Evolutionary conservation across 2,888 invertebrate species (phyloP), one percentile per base, ranked within the genome.

Genomic region (Aporophyla nigra): DNA sequence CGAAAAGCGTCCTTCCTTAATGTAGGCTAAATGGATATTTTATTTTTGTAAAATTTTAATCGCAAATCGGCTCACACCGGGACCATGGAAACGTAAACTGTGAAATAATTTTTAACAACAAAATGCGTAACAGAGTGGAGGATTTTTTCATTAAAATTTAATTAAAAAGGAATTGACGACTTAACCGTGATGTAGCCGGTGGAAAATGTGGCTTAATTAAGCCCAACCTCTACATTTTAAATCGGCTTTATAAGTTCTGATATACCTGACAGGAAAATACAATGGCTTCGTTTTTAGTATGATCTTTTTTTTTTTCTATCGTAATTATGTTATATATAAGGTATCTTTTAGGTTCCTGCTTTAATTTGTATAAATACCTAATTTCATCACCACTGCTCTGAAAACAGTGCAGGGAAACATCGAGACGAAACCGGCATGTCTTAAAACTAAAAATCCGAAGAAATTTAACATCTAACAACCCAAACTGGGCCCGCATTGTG

Each of bases 1-100:
- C 86, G 76, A 80, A 78, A 79, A 80, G 21, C 74, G 71, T 82
- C 78, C 78, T 69, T 61, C 46, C 65, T 70, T 80, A 82, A 81
- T 77, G 77, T 81, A 76, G 62, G 63, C 63, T 80, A 85, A 86
- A 88, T 80, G 76, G 46, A n/a, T 72, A 77, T 87, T 88, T 86
- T 82, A 81, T 85, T 84, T 88, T 86, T 78, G 54, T 63, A 56
- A 66, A 70, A 83, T 63, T 81, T 78, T 70, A 80, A 81, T 80
- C 77, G 66, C 69, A 79, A 79, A 86, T 78, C 76, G 72, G 85
- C 82, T 84, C 69, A 76, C 69, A 63, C 67, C 65, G 80, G 51
- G 24, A 74, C 76, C 58, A 61, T 78, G 76, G 75, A 49, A 78
- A 76, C 62, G 72, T 82, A 80, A 86, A 83, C 78, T 80, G 83